These are phyloP conservation scores for Dyspetes luteomarginatus DNA, from an alignment of 2,888 invertebrate species.

Conservation along the genomic window DNA sequence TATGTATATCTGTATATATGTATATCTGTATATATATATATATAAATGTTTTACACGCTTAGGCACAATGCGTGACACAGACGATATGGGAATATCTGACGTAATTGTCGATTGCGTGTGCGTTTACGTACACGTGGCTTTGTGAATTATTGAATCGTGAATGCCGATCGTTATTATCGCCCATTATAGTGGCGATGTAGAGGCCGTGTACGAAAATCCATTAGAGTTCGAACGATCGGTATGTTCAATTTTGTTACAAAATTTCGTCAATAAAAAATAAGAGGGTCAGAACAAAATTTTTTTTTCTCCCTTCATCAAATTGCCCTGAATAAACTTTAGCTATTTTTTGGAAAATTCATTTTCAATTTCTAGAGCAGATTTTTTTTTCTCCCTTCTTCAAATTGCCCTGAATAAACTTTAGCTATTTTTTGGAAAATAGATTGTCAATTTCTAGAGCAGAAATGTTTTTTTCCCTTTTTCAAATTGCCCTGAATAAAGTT, in stretches of 20 bases:
- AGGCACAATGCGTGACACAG: constrained; percentile 40
- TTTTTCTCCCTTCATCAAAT: not conserved
- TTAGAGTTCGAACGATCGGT: not conserved
- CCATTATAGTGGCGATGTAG: too few relatives aligned
- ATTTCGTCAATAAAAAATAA: not conserved
- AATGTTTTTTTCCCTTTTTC: too few relatives aligned
- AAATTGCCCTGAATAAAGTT: too few relatives aligned
- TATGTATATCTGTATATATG: not conserved
- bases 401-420: too few relatives aligned
- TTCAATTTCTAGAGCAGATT: too few relatives aligned
- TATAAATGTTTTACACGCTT: not conserved
- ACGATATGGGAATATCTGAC: constrained; percentile 25
- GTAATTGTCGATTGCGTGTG: constrained; percentile 39
- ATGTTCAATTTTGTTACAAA: not conserved
- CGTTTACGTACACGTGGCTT: constrained; percentile 5
- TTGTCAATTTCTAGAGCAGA: too few relatives aligned
- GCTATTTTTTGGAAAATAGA: too few relatives aligned
- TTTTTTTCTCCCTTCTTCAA: too few relatives aligned
- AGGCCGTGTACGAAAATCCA: not conserved
- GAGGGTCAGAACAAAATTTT: not conserved
- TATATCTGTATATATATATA: not conserved
- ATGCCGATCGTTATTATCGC: constrained; percentile 36
- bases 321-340: too few relatives aligned
- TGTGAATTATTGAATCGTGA: constrained; percentile 27
- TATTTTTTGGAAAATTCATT: too few relatives aligned